These are phyloP conservation scores for Triplophysa dalaica DNA, from an alignment of 2,113 vertebrate genomes.

Conservation along the genomic window DNA sequence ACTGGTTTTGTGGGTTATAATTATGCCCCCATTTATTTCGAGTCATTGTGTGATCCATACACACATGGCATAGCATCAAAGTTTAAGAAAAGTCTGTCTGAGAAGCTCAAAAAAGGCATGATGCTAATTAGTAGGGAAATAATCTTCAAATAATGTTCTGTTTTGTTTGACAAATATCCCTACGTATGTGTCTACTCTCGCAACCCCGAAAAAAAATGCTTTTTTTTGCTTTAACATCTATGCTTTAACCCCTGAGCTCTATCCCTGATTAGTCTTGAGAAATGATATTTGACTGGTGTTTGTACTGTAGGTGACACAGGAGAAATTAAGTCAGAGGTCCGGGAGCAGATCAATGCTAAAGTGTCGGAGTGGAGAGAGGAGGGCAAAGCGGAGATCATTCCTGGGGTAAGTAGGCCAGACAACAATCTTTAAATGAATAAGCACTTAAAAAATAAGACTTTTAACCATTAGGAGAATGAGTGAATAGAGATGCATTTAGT, in stretches of 20 bases:
- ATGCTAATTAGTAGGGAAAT: too few relatives aligned
- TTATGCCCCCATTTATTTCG: too few relatives aligned
- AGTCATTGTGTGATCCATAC: too few relatives aligned
- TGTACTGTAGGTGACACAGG: constrained; percentile 81
- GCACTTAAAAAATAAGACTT: background rate
- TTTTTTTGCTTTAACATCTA: too few relatives aligned
- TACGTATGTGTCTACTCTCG: too few relatives aligned
- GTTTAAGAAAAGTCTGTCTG: too few relatives aligned
- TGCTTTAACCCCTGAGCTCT: background rate
- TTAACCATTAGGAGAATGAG: background rate
- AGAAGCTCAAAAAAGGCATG: too few relatives aligned
- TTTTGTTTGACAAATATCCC: too few relatives aligned
- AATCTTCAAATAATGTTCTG: too few relatives aligned
- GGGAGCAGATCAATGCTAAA: constrained; percentile 93
- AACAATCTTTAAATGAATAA: background rate
- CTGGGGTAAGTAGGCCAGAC: constrained; percentile 73
- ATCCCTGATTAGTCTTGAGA: background rate
- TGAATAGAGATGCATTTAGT: background rate
- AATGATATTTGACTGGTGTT: background rate
- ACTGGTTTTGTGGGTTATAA: too few relatives aligned
- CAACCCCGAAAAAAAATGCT: too few relatives aligned
- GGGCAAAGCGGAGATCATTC: constrained; percentile 91
- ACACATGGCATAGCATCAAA: too few relatives aligned
- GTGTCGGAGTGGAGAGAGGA: constrained; percentile 94
- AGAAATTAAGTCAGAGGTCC: constrained; percentile 91